Evolutionary conservation across 2,797 vertebrate species (phyloP), one percentile per base, ranked within the genome.

Genomic region (Botia kubotai): DNA sequence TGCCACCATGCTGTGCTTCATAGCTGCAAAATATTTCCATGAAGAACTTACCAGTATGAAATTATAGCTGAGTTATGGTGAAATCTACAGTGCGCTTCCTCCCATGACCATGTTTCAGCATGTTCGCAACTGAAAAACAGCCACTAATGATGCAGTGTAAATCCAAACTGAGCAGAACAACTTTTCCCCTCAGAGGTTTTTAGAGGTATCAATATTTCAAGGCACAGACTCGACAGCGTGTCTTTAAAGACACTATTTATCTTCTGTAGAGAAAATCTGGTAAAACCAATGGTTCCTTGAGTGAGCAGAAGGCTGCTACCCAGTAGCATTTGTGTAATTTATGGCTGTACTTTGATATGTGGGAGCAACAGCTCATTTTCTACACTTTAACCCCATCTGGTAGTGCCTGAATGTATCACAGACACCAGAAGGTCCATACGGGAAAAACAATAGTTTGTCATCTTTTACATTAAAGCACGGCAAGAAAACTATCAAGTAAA

Each of bases 241-340:
- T 68, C n/a, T 63, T 75, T 71, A 72, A 78, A 46, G 16, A 53
- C 36, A 1, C 8, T 23, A 48, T 79, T 58, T 39, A 29, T 81
- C 63, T 76, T 82, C 19, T 53, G 60, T 19, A 26, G 65, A 62
- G 58, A 8, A n/a, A 68, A 58, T 75, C 79, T 12, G 36, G 50
- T 82, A 6, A 81, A 72, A 65, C 39, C 8, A 14, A 46, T 60
- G 23, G 11, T 21, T 76, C 23, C 10, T 46, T 50, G 26, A 75
- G 70, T 0, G 16, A 62, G 58, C n/a, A 55, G 58, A 75, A 66
- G 46, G 39, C 10, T 6, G 43, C 60, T 52, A 72, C 79, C 84
- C 29, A 21, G 69, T 63, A 73, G 39, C 63, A 60, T 81, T 68
- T 72, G 72, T 26, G 77, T 36, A 46, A 72, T 85, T 73, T 83